Evolutionary conservation across 2,888 invertebrate genomes (phyloP), one percentile per base, ranked within the genome.

Genomic region (Dynastes grantii): DNA sequence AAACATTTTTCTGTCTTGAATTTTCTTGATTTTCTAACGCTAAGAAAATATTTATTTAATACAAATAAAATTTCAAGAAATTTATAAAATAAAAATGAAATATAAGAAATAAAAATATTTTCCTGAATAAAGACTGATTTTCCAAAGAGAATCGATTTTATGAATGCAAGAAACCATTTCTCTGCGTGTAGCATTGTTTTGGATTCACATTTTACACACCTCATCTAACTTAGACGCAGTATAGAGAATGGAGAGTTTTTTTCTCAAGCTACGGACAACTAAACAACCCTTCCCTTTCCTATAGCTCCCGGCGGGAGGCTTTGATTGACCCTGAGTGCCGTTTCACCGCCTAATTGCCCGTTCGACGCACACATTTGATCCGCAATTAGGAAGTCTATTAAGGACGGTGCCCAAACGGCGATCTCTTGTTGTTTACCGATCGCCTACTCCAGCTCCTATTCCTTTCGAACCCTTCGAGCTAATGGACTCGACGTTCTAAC

Each of bases 291-390:
- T 75, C 40, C 65, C 77, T 76, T 76, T 73, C 79, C 77, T 76
- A 80, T 68, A 49, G 80, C 79, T 76, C 81, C 82, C 81, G 64
- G 78, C 79, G 82, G 83, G 82, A 77, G 79, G 79, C 81, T 83
- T 84, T 85, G 85, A 85, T 85, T 85, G 85, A 84, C 84, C 84
- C 81, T 78, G 84, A 84, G 84, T 80, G 81, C 79, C 81, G 81
- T 82, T 83, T 80, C 77, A 76, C 77, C 83, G 80, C 82, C 82
- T 82, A 83, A 84, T 84, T 83, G 82, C 81, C 81, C 81, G 76
- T 76, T 65, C 81, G 76, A 76, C 76, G 55, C 80, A 70, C 81
- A 80, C 82, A 78, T 77, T 77, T 78, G 37, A 77, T 51, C 77
- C 78, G 77, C 79, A 65, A 76, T 76, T 76, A 79, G 65, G 79